Conservation (phyloP, 2,888 invertebrate genomes). For the Brenthis daphne region DNA sequence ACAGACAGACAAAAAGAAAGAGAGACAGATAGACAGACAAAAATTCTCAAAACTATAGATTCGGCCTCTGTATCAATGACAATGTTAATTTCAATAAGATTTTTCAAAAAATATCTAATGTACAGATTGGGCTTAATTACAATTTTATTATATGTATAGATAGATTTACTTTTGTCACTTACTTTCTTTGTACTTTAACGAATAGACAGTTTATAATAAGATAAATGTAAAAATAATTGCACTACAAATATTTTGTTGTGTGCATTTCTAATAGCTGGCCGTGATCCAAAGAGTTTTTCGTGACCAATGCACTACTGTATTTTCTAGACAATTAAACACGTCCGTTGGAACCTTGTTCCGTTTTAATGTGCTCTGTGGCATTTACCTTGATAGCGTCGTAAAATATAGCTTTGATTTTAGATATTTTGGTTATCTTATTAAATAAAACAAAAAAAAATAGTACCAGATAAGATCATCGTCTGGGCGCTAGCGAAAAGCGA, state of each 20-base stretch:
- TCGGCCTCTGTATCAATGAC: too few relatives aligned
- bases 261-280: constrained; percentile 33
- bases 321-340: constrained; percentile 37
- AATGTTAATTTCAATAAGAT: too few relatives aligned
- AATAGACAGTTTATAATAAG: too few relatives aligned
- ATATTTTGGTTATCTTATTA: neutral
- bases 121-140: too few relatives aligned
- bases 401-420: constrained; percentile 10
- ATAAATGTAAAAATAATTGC: neutral
- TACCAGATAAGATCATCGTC: neutral
- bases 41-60: too few relatives aligned
- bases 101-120: too few relatives aligned
- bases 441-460: neutral
- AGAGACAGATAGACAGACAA: too few relatives aligned
- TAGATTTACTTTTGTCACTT: too few relatives aligned
- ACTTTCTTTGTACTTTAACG: too few relatives aligned
- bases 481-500: too few relatives aligned
- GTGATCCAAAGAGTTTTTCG: constrained; percentile 32
- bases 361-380: constrained; percentile 30
- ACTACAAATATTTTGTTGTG: constrained; percentile 24
- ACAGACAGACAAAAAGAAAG: too few relatives aligned
- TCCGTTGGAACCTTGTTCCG: constrained; percentile 23
- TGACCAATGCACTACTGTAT: constrained; percentile 26
- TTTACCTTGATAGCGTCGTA: constrained; percentile 29
- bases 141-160: too few relatives aligned